Evolutionary conservation across 92 coral and sea anemone genomes (phyloP).

Genomic region (Epizoanthus rinbou): DNA sequence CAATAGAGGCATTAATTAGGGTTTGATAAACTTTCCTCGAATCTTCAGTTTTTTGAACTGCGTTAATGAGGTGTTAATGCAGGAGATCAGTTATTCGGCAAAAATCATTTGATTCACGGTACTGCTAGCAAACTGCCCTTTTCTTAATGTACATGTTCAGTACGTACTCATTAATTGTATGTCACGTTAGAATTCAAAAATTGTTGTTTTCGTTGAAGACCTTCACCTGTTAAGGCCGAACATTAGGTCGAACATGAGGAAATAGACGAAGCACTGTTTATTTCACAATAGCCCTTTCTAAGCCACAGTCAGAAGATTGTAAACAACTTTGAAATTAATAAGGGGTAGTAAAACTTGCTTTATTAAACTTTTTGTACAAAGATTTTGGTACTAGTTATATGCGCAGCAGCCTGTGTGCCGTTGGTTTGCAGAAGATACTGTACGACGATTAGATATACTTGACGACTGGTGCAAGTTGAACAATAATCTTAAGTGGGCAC

Average conservation of each 20-base stretch:
- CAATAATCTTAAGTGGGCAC: background rate
- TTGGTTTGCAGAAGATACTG: background rate
- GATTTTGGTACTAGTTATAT: background rate
- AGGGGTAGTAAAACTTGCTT: slow-evolving; percentile 1
- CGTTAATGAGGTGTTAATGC: background rate
- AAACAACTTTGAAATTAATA: slow-evolving; percentile 24
- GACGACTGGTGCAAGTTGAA: too few species aligned
- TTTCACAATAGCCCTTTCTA: slow-evolving; percentile 20
- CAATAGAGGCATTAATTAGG: slow-evolving; percentile 22
- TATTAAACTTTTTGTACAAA: slow-evolving; percentile 11
- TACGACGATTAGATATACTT: background rate
- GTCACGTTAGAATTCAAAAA: background rate
- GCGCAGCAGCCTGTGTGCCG: background rate
- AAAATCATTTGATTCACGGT: background rate
- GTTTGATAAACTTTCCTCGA: background rate
- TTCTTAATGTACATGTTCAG: background rate
- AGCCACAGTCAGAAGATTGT: slow-evolving; percentile 1
- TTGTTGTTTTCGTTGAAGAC: background rate
- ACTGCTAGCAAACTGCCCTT: background rate
- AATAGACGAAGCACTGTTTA: background rate
- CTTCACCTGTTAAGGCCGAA: slow-evolving; percentile 19
- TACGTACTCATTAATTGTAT: background rate
- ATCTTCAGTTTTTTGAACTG: too few species aligned
- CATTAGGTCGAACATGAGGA: slow-evolving; percentile 19
- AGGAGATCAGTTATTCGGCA: background rate